Conservation (phyloP, 2,797 vertebrate genomes). For the Selene dorsalis region DNA sequence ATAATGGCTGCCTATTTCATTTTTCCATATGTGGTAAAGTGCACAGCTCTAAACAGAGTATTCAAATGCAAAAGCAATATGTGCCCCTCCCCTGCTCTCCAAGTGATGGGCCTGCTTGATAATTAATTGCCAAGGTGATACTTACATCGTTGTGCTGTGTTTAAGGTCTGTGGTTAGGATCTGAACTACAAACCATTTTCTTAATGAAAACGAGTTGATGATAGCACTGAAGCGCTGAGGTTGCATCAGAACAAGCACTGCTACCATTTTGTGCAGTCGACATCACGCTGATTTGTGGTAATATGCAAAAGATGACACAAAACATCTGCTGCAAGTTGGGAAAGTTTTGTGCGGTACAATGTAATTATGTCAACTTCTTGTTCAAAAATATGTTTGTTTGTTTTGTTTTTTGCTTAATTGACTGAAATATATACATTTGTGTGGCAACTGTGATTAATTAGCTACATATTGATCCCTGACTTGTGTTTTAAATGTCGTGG, state of each 20-base stretch:
- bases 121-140: constrained; percentile 62
- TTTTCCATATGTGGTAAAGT: constrained; percentile 17
- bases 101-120: constrained; percentile 43
- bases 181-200: constrained; percentile 27
- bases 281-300: no score
- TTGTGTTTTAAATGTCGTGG: constrained; percentile 73
- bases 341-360: not conserved
- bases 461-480: constrained; percentile 70
- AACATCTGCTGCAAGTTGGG: not conserved
- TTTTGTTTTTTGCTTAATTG: constrained; percentile 4
- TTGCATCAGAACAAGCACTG: not conserved
- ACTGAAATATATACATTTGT: constrained; percentile 20
- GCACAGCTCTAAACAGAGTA: constrained; percentile 21
- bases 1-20: constrained; percentile 36
- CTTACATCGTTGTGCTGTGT: constrained; percentile 36
- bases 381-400: not conserved
- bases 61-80: constrained; percentile 18
- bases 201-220: constrained; percentile 6
- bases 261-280: not conserved
- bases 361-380: no score
- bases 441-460: constrained; percentile 65
- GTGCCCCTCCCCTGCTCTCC: constrained; percentile 18
- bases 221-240: not conserved
- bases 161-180: constrained; percentile 27
- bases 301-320: not conserved